Conservation (phyloP, 2,888 invertebrate species). For the Acanthosepion esculentum region DNA sequence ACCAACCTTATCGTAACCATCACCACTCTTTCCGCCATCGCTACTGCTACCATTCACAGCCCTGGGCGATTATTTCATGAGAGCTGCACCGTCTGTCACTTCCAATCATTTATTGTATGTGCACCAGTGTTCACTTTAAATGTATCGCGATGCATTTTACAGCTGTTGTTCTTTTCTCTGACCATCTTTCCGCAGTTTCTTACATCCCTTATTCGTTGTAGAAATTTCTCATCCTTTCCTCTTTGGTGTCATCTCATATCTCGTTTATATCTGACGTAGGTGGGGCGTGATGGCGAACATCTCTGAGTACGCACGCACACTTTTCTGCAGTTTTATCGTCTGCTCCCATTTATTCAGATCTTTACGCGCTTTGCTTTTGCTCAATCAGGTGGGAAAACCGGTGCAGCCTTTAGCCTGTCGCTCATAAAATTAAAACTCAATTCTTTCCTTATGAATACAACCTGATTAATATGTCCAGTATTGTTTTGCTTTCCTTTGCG, state of each 20-base stretch:
- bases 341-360: background rate
- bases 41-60: background rate
- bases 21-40: background rate
- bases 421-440: background rate
- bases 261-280: background rate
- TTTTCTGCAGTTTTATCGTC: background rate
- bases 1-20: background rate
- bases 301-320: background rate
- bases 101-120: background rate
- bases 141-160: slow-evolving; percentile 22
- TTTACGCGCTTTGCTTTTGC: background rate
- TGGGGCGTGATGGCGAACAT: background rate
- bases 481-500: too few relatives aligned
- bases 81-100: background rate
- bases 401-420: background rate
- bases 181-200: background rate
- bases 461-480: background rate
- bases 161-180: background rate
- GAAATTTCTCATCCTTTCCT: background rate
- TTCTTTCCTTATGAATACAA: background rate
- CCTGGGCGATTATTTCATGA: background rate
- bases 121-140: background rate
- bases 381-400: background rate
- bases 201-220: background rate
- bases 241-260: background rate